These are phyloP conservation scores for Macroramphosus scolopax DNA, from an alignment of 2,797 vertebrate species.

Conservation along the genomic window DNA sequence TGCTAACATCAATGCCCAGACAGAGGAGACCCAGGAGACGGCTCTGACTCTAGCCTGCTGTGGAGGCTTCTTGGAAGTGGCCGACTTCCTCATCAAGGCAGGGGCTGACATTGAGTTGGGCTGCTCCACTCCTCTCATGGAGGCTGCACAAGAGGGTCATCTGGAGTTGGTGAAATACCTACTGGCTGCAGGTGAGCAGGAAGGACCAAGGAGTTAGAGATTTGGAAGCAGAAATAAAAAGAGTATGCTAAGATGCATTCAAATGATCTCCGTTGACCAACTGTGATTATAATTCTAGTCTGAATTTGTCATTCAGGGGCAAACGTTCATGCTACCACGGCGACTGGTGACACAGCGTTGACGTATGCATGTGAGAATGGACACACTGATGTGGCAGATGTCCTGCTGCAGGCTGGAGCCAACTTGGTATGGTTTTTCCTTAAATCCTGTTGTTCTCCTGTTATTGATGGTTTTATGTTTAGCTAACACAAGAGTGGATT, in stretches of 20 bases:
- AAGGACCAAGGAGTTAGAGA: neutral
- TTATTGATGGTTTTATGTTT: conserved; percentile 4
- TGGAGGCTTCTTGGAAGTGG: conserved; percentile 97
- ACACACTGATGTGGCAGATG: conserved; percentile 97
- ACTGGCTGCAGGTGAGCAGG: conserved; percentile 86
- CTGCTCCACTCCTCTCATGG: conserved; percentile 98
- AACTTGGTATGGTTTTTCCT: conserved; percentile 84
- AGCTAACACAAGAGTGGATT: neutral
- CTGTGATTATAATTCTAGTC: neutral
- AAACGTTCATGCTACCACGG: conserved; percentile 96
- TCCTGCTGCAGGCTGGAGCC: conserved; percentile 94
- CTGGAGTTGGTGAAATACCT: conserved; percentile 98
- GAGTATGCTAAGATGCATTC: neutral
- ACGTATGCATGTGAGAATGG: conserved; percentile 99
- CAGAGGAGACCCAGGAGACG: conserved; percentile 98
- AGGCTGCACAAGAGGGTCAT: conserved; percentile 98
- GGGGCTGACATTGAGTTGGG: conserved; percentile 97
- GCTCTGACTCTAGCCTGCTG: conserved; percentile 97
- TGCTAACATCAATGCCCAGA: conserved; percentile 98
- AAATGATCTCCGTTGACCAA: neutral
- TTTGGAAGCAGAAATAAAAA: neutral
- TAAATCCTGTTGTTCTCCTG: too few relatives aligned
- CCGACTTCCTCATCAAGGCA: conserved; percentile 98
- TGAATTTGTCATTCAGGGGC: conserved; percentile 80
- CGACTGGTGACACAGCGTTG: conserved; percentile 95